A percentile compares a stretch with the other conserved stretches of the same genome.
Evolutionary conservation across 2,113 vertebrate genomes (phyloP).

Genomic region (Astatotilapia flaviijosephi): DNA sequence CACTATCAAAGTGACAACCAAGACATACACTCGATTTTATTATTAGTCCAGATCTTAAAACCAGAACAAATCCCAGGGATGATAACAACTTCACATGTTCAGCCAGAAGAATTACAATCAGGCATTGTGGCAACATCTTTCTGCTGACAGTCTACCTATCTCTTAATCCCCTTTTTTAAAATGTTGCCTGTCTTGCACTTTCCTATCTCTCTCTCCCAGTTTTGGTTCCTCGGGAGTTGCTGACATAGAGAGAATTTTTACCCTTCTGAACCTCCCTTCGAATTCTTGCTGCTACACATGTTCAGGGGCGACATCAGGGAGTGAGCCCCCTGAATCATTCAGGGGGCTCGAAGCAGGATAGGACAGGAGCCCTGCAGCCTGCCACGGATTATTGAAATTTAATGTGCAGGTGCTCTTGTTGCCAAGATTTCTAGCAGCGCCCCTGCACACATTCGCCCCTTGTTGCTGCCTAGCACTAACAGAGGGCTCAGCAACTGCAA

Average conservation of each 20-base stretch:
- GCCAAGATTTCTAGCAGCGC: neutral
- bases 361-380: neutral
- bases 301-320: neutral
- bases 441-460: neutral
- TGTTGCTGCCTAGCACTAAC: neutral
- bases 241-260: neutral
- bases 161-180: neutral
- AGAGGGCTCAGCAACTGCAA: neutral
- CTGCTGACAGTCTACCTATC: neutral
- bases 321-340: slow-evolving; percentile 28
- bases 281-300: neutral
- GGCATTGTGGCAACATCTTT: neutral
- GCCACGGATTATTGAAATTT: slow-evolving; percentile 23
- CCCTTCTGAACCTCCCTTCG: fast-evolving
- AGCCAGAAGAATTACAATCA: neutral
- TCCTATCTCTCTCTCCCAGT: neutral
- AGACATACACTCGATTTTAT: fast-evolving
- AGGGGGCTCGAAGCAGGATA: neutral
- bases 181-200: neutral
- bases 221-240: neutral
- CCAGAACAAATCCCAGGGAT: neutral
- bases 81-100: neutral
- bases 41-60: neutral
- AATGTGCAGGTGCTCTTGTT: neutral
- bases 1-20: neutral